Evolutionary conservation across 2,888 invertebrate genomes (phyloP), one percentile per base, ranked within the genome.

Genomic region (Cryptocephalus moraei): DNA sequence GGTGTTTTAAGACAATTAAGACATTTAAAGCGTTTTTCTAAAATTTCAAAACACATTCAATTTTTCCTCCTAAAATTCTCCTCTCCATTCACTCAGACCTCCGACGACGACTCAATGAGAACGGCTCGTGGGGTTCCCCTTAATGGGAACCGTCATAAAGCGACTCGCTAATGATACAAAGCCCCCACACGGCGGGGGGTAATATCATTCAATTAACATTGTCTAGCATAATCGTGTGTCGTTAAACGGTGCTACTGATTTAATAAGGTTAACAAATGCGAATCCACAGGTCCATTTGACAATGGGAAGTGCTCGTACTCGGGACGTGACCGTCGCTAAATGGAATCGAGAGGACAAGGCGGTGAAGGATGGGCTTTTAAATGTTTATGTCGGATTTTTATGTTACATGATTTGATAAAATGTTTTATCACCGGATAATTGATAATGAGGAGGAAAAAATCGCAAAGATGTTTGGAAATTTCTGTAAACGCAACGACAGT

Each of bases 151-250:
- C 56, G 58, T 59, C 59, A 60, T 58, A 56, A 52, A 55, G 51
- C 53, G 47, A 56, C 58, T 56, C 57, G 56, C 57, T 62, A 61
- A 61, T 61, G 60, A 58, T 58, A 56, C 59, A 58, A 58, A 56
- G 46, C 49, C 45, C 32, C 31, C 13, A 22, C 57, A 55, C 56
- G 50, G 58, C 58, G 57, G 62, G 61, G 57, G 59, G 57, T 57
- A 58, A 59, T 56, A 59, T 61, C 58, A 59, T 62, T 60, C 60
- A 61, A 63, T 63, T 63, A 63, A 61, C 60, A 61, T 52, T 55
- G 59, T 59, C 60, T 58, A 54, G 49, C 54, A 58, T 59, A 61
- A 62, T 61, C 56, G 58, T 56, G 56, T 49, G 56, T 56, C 56
- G 57, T 57, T 51, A 55, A 56, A 54, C 53, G 56, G 48, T 58